Conservation (phyloP, 2,113 vertebrate species). For the Bostrychus sinensis region DNA sequence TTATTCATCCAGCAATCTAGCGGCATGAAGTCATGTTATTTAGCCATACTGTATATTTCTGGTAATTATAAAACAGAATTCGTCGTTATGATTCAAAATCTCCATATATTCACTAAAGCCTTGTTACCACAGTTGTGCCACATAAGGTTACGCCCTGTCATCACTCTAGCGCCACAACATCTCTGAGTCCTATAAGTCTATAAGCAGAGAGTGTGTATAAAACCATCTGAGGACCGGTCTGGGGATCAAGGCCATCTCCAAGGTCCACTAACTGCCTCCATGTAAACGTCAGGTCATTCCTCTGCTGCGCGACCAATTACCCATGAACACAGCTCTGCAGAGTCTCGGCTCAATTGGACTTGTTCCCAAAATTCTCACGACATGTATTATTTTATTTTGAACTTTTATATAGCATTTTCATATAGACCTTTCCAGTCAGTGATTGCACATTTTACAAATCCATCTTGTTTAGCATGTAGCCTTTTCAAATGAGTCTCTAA, state of each 20-base stretch:
- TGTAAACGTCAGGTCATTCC: conserved; percentile 74
- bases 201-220: conserved; percentile 39
- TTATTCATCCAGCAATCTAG: background rate
- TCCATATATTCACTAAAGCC: conserved; percentile 24
- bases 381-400: conserved; percentile 63
- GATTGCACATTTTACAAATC: too few species aligned
- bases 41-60: background rate
- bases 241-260: conserved; percentile 62
- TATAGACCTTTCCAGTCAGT: too few species aligned
- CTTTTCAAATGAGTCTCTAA: too few species aligned
- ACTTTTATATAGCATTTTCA: conserved; percentile 41
- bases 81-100: conserved; percentile 14
- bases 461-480: too few species aligned
- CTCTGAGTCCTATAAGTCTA: conserved; percentile 19
- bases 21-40: background rate
- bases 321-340: conserved; percentile 59
- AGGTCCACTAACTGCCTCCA: conserved; percentile 70
- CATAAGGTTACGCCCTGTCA: conserved; percentile 32
- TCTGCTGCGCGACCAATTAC: conserved; percentile 73
- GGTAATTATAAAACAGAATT: background rate
- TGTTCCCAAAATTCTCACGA: conserved; percentile 53
- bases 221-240: conserved; percentile 56
- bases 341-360: conserved; percentile 71
- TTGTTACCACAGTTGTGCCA: conserved; percentile 26
- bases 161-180: conserved; percentile 23